Evolutionary conservation across 2,888 invertebrate genomes (phyloP).

Genomic region (Disparrhopalites patrizii): DNA sequence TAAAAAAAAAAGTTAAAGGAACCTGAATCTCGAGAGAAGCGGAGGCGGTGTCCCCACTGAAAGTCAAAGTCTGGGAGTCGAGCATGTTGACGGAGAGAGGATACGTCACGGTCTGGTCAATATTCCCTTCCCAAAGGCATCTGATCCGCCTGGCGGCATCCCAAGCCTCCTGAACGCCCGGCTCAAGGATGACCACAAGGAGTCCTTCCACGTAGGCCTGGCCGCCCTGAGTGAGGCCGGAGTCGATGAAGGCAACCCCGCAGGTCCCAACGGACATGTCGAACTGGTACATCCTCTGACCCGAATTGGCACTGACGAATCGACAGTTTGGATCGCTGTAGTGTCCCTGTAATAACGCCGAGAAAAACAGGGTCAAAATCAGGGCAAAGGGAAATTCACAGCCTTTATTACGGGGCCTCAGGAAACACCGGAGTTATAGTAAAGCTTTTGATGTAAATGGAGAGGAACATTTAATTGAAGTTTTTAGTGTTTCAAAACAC

Average conservation of each 20-base stretch:
- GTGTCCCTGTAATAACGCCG: conserved; percentile 59
- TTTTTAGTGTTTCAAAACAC: no score
- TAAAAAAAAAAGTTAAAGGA: no score
- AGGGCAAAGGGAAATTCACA: no score
- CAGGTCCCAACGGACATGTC: conserved; percentile 71
- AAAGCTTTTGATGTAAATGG: no score
- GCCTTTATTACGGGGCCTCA: no score
- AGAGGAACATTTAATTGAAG: no score
- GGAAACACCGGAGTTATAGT: no score
- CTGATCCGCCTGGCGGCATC: conserved; percentile 72
- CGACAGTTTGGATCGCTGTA: conserved; percentile 65
- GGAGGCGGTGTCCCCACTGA: conserved; percentile 78
- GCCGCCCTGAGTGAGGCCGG: conserved; percentile 67
- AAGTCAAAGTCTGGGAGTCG: conserved; percentile 73
- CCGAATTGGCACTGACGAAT: conserved; percentile 68
- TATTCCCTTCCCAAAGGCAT: conserved; percentile 75
- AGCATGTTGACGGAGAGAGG: conserved; percentile 74
- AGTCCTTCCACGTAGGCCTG: conserved; percentile 67
- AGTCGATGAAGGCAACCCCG: conserved; percentile 74
- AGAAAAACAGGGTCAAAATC: no score
- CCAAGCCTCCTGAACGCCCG: conserved; percentile 68
- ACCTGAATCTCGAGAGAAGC: conserved; percentile 72
- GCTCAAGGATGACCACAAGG: conserved; percentile 44
- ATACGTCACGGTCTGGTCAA: conserved; percentile 69
- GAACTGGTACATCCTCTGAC: conserved; percentile 66